Conservation (phyloP, 2,113 vertebrate species). For the Serinus canaria region DNA sequence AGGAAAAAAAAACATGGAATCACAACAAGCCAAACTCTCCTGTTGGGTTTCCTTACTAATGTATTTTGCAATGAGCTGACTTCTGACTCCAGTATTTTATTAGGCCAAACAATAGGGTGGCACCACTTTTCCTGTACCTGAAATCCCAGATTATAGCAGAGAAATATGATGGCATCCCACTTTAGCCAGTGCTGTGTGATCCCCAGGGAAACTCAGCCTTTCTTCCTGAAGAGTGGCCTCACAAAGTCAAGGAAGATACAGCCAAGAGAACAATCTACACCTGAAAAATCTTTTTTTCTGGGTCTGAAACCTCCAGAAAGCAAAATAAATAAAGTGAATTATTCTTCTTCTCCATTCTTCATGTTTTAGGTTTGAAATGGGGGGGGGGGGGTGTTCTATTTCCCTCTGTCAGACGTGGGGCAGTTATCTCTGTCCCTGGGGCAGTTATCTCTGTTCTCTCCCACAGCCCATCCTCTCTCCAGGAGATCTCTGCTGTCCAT, state of each 20-base stretch:
- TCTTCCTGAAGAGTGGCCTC: neutral
- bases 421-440: no score
- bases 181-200: neutral
- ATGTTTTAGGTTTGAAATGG: neutral
- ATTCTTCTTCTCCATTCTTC: neutral
- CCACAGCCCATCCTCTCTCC: no score
- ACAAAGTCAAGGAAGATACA: neutral
- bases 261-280: neutral
- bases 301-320: neutral
- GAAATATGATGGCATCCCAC: neutral
- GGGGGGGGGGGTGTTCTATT: no score
- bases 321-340: neutral
- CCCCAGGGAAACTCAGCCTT: neutral
- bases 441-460: no score
- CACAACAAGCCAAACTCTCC: neutral
- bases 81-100: neutral
- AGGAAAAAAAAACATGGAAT: neutral
- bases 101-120: neutral
- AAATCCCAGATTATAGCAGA: neutral
- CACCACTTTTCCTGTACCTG: neutral
- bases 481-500: no score
- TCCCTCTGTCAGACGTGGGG: no score
- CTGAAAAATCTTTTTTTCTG: neutral
- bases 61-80: neutral
- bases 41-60: neutral